Evolutionary conservation across 2,888 invertebrate species (phyloP).

Genomic region (Xylocampa areola): DNA sequence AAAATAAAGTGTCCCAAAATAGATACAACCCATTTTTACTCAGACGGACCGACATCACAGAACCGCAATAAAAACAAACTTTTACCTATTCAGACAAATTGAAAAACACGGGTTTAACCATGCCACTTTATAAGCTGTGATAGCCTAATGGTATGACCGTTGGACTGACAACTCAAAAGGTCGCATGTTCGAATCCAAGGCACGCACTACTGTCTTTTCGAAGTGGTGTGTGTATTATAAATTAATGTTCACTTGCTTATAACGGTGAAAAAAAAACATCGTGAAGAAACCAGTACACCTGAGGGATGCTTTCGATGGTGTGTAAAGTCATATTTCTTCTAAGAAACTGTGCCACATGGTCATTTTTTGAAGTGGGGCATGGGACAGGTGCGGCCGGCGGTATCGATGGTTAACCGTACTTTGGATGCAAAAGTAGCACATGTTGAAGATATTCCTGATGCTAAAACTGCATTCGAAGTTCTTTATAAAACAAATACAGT

Average conservation of each 20-base stretch:
- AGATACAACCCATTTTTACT: slow-evolving; percentile 15
- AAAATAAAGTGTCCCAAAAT: slow-evolving; percentile 7
- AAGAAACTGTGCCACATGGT: slow-evolving; percentile 15
- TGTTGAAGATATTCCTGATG: slow-evolving; percentile 19
- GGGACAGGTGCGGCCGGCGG: slow-evolving; percentile 20
- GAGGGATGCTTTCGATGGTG: too few species aligned
- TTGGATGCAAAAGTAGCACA: slow-evolving; percentile 22
- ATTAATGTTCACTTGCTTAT: too few species aligned
- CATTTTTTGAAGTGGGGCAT: slow-evolving; percentile 16
- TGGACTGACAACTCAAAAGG: too few species aligned
- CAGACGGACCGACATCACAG: slow-evolving; percentile 17
- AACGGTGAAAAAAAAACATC: too few species aligned
- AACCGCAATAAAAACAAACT: slow-evolving; percentile 22
- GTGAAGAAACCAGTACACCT: too few species aligned
- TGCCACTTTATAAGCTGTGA: too few species aligned
- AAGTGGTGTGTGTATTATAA: too few species aligned
- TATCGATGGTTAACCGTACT: slow-evolving; percentile 20
- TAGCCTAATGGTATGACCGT: too few species aligned
- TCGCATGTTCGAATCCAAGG: too few species aligned
- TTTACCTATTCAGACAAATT: slow-evolving; percentile 17
- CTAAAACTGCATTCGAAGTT: slow-evolving; percentile 19
- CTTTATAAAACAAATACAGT: slow-evolving; percentile 12
- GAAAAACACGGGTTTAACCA: slow-evolving; percentile 7
- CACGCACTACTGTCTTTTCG: too few species aligned
- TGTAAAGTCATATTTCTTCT: too few species aligned